Evolutionary conservation across 2,888 invertebrate genomes (phyloP), one percentile per base, ranked within the genome.

Genomic region (Dione vanillae): DNA sequence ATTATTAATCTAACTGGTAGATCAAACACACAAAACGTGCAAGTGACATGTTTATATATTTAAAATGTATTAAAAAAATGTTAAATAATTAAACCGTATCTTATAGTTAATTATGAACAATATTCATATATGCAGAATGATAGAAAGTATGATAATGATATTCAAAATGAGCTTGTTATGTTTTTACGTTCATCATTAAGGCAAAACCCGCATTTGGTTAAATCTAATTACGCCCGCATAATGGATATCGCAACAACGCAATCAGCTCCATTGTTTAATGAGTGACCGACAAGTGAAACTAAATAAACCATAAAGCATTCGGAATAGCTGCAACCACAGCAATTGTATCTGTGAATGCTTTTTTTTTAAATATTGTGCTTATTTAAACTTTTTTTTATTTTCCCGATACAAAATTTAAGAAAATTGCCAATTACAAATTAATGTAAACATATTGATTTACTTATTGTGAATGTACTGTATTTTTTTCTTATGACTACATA

Each of bases 221-320:
- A 90, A 88, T 90, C 85, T 92, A 92, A 91, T 92, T 92, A 90
- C 85, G 81, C 91, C 91, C 90, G 90, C 86, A 92, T 91, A 89
- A 89, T 91, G 86, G 85, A 84, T 89, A 90, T 89, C 85, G 87
- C 86, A 85, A 84, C 86, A 85, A 84, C 85, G 90, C 88, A 91
- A 91, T 91, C 89, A 89, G 85, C 88, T 84, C 84, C 82, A 89
- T 90, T 91, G 91, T 90, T 91, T 89, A 91, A 90, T 89, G 88
- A 90, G 84, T 89, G 89, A 87, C 86, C 89, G 85, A 79, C 84
- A 81, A 83, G 86, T 87, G 85, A 86, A 89, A 85, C 87, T 86
- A 86, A 87, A 87, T 86, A 86, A 82, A 84, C 83, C 83, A 83
- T 84, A 82, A 81, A 83, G 81, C 85, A 87, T 89, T 87, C 85